Percentiles rank a stretch among this genome's conserved stretches.
These are phyloP conservation scores for Lasioglossum malachurum DNA, from an alignment of 2,888 invertebrate genomes.

Conservation along the genomic window DNA sequence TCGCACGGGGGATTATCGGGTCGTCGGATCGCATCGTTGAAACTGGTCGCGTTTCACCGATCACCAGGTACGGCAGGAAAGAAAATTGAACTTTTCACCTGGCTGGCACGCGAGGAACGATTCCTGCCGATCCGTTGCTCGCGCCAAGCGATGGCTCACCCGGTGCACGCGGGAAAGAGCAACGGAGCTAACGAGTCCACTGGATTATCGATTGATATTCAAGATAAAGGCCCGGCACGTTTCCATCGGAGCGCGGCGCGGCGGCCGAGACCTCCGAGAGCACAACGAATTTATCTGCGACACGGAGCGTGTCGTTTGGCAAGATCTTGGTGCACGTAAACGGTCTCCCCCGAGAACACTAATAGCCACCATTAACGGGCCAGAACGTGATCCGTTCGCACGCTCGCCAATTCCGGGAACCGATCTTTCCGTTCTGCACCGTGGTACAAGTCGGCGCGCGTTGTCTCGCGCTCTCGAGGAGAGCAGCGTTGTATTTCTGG, in stretches of 20 bases:
- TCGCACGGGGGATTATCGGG: background rate
- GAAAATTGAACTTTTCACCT: constrained; percentile 40
- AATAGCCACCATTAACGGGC: constrained; percentile 73
- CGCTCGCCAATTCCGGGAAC: constrained; percentile 69
- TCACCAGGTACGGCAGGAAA: background rate
- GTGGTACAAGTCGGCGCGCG: constrained; percentile 32
- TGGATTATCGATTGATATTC: constrained; percentile 60
- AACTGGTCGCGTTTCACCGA: constrained; percentile 31
- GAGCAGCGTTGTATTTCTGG: constrained; percentile 49
- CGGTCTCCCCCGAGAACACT: constrained; percentile 65
- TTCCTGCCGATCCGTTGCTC: background rate
- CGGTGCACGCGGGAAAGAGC: background rate
- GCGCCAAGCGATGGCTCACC: background rate
- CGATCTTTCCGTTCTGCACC: constrained; percentile 60
- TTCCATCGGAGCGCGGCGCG: constrained; percentile 10
- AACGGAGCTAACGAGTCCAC: constrained; percentile 28
- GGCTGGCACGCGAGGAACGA: background rate
- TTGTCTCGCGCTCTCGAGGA: constrained; percentile 33
- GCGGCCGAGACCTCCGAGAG: constrained; percentile 38
- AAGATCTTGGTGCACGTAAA: constrained; percentile 65
- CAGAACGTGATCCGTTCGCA: constrained; percentile 68
- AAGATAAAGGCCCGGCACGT: constrained; percentile 49
- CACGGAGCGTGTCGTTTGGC: constrained; percentile 59
- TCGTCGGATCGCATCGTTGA: constrained; percentile 4
- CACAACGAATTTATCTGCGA: constrained; percentile 66